Evolutionary conservation across 2,888 invertebrate genomes (phyloP), one percentile per base, ranked within the genome.

Genomic region (Eutolmus rufibarbis): DNA sequence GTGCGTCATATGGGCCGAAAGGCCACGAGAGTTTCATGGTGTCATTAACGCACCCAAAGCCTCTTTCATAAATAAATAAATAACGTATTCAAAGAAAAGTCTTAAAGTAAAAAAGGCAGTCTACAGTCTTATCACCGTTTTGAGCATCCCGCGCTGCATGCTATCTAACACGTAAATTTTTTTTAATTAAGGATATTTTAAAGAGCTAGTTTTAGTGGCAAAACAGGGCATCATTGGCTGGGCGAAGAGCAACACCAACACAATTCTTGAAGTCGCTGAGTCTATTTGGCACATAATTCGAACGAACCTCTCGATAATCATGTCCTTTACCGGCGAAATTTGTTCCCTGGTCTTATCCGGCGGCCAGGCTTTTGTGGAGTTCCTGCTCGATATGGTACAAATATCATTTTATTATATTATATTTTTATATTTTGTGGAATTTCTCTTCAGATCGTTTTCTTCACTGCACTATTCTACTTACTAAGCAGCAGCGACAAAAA

Each of bases 391-490:
- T 92, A 94, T 96, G 94, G 97, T 97, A 93, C 93, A 89, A 37
- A 87, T 76, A 87, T 90, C 4, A 57, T 7, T 76, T 77, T 74
- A 28, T 46, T 46, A 46, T 14, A 43, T 74, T 37, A 19, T 74
- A 46, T 56, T 5, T 57, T 37, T 40, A n/a, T 74, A 12, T 87
- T 84, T 74, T 1, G 78, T 37, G 66, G 93, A 93, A 4, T 16
- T 46, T n/a, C 8, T 56, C 14, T 19, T 5, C 91, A 98, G 98
- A 96, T 99, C 89, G 98, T 99, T 28, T 99, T 99, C 93, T 95
- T 99, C 91, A 99, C 99, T 2, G 97, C 99, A 0, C 93, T 99
- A 8, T 99, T 99, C 93, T 99, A 99, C 92, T 94, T 99, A 84
- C 94, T 99, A 89, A 97, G 97, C 89, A 97, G 97, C 14, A 97